Evolutionary conservation across 2,888 invertebrate species (phyloP).

Genomic region (Marronus borbonicus): DNA sequence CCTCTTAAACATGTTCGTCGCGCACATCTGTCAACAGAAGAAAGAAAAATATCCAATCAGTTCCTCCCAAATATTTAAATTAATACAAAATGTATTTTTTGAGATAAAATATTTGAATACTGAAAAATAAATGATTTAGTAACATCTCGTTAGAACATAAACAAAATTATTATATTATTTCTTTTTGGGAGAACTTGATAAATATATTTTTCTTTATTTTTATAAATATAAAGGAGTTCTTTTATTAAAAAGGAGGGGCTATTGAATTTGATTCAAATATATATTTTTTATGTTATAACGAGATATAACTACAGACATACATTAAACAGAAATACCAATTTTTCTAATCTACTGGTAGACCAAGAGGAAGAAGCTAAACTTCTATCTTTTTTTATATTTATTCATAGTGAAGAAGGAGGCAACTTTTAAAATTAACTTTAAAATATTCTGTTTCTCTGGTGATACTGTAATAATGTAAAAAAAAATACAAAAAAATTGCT

Average conservation of each 20-base stretch:
- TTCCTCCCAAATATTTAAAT: slow-evolving; percentile 66
- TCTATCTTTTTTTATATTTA: too few relatives aligned
- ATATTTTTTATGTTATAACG: slow-evolving; percentile 74
- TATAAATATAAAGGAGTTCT: background rate
- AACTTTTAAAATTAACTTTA: too few relatives aligned
- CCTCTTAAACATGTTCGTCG: slow-evolving; percentile 79
- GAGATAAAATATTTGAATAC: background rate
- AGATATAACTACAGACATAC: slow-evolving; percentile 74
- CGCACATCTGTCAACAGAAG: slow-evolving; percentile 80
- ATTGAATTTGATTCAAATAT: slow-evolving; percentile 44
- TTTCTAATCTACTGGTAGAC: slow-evolving; percentile 22
- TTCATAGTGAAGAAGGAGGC: too few relatives aligned
- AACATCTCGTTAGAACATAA: slow-evolving; percentile 71
- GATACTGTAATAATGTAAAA: too few relatives aligned
- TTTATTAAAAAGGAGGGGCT: background rate
- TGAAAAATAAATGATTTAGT: slow-evolving; percentile 38
- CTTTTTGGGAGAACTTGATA: slow-evolving; percentile 66
- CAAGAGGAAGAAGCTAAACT: background rate
- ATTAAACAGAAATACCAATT: slow-evolving; percentile 6
- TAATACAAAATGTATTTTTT: slow-evolving; percentile 11
- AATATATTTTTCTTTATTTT: slow-evolving; percentile 64
- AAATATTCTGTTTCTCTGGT: too few relatives aligned
- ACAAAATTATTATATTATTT: slow-evolving; percentile 42
- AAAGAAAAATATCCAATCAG: slow-evolving; percentile 73
- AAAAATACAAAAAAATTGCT: too few relatives aligned